Evolutionary conservation across 2,113 vertebrate species (phyloP).

Genomic region (Antechinus stuartii): DNA sequence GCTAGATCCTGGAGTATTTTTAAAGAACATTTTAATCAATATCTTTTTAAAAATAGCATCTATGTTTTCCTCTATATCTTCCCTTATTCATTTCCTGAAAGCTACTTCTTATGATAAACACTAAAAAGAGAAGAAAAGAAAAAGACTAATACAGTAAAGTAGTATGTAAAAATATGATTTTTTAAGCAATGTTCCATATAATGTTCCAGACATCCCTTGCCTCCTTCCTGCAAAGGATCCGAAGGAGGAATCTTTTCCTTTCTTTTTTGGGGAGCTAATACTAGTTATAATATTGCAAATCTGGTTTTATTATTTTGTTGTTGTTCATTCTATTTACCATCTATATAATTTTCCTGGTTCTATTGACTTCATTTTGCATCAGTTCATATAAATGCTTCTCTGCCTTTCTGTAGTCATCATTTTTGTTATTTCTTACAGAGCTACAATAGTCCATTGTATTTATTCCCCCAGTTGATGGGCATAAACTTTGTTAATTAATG

Average conservation of each 20-base stretch:
- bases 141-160: background rate
- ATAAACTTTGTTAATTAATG: constrained; percentile 1
- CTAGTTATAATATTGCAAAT: background rate
- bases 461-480: background rate
- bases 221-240: background rate
- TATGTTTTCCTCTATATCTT: background rate
- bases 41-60: background rate
- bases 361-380: background rate
- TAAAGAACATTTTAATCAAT: background rate
- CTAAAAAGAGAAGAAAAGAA: background rate
- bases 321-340: background rate
- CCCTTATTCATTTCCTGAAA: background rate
- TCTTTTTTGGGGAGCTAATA: background rate
- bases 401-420: background rate
- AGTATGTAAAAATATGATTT: too few species aligned
- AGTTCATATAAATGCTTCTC: background rate
- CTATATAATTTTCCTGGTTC: background rate
- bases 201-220: too few species aligned
- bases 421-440: background rate
- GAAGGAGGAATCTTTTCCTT: background rate
- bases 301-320: background rate
- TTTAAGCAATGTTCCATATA: too few species aligned
- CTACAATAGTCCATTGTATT: background rate
- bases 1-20: constrained; percentile 11
- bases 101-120: background rate